A percentile compares a stretch with the other conserved stretches of the same genome.
These are phyloP conservation scores for Mythimna loreyi DNA, from an alignment of 2,888 invertebrate species.

Conservation along the genomic window DNA sequence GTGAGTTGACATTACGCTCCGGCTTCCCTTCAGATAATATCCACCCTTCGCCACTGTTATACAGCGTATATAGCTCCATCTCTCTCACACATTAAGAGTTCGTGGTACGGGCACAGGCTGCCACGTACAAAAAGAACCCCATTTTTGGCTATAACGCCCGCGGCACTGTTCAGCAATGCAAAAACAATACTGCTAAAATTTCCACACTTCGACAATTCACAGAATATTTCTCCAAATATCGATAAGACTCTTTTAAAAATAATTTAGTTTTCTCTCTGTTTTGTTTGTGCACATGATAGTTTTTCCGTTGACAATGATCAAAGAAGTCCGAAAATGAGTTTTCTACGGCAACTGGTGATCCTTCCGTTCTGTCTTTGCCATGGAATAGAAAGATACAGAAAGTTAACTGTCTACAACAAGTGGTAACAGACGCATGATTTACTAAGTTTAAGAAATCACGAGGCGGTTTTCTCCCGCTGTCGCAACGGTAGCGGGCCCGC, in stretches of 20 bases:
- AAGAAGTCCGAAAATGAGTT: slow-evolving; percentile 76
- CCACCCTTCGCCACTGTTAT: no score
- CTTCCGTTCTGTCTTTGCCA: slow-evolving; percentile 65
- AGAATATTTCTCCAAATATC: slow-evolving; percentile 19
- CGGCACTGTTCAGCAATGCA: background rate
- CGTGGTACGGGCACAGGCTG: no score
- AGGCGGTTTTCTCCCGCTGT: no score
- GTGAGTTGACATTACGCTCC: no score
- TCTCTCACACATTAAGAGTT: no score
- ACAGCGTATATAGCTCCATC: no score
- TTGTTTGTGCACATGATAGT: slow-evolving; percentile 57
- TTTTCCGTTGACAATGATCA: slow-evolving; percentile 72
- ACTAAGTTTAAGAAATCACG: no score
- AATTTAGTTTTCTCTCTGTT: slow-evolving; percentile 37
- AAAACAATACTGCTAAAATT: background rate
- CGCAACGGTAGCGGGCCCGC: no score
- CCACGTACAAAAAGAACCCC: no score
- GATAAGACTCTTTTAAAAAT: slow-evolving; percentile 40
- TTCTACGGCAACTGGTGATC: slow-evolving; percentile 59
- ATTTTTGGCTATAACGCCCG: background rate
- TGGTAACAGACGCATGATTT: background rate
- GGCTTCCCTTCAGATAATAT: no score
- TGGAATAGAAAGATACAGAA: slow-evolving; percentile 5
- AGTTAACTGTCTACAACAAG: background rate
- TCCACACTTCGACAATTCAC: background rate